A percentile compares a stretch with the other conserved stretches of the same genome.
Conservation (phyloP, 2,113 vertebrate species). For the Seriola rivoliana region DNA sequence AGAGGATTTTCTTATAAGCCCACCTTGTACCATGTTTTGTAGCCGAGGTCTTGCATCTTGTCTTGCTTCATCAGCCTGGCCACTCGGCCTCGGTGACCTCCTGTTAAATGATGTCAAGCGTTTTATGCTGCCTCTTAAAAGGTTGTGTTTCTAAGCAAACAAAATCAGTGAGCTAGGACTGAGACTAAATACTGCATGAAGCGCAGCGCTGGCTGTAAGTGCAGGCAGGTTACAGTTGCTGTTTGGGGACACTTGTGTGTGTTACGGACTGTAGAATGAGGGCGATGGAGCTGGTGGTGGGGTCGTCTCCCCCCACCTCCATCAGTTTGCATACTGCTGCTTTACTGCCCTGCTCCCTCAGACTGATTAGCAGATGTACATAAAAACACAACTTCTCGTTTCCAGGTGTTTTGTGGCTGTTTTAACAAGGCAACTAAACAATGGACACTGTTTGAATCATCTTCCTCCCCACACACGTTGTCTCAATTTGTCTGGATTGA, state of each 20-base stretch:
- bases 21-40: neutral
- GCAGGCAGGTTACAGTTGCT: conserved; percentile 12
- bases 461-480: conserved; percentile 49
- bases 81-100: conserved; percentile 53
- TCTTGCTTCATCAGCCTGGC: conserved; percentile 32
- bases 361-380: conserved; percentile 71
- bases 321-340: conserved; percentile 35
- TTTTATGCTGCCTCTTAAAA: conserved; percentile 66
- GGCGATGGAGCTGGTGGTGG: conserved; percentile 15
- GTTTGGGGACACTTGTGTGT: conserved; percentile 45
- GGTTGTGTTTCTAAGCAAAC: conserved; percentile 49
- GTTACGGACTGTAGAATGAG: conserved; percentile 30
- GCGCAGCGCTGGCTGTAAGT: conserved; percentile 25
- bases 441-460: conserved; percentile 52
- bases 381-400: conserved; percentile 70
- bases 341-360: conserved; percentile 58
- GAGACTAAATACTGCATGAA: conserved; percentile 28
- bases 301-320: conserved; percentile 5
- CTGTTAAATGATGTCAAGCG: conserved; percentile 59
- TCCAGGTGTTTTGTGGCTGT: conserved; percentile 61
- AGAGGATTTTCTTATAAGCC: neutral
- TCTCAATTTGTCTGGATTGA: conserved; percentile 56
- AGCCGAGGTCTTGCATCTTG: neutral
- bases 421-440: conserved; percentile 68
- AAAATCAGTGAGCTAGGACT: conserved; percentile 24